A percentile compares a stretch with the other conserved stretches of the same genome.
These are phyloP conservation scores for Rhineura floridana DNA, from an alignment of 2,113 vertebrate species.

Conservation along the genomic window DNA sequence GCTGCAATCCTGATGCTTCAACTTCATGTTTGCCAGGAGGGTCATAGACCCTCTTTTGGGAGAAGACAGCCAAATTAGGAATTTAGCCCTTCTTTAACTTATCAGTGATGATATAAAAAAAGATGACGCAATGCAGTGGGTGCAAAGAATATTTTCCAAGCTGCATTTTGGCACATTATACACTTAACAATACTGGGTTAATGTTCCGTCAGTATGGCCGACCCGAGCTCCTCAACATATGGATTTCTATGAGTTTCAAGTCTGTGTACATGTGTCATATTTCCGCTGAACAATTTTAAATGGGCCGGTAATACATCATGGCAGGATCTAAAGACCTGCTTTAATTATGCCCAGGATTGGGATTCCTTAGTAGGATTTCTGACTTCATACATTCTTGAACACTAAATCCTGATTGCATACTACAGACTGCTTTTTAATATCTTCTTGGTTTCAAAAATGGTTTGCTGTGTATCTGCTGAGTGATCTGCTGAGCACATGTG, in stretches of 20 bases:
- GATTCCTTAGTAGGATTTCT: neutral
- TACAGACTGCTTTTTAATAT: neutral
- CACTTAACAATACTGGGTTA: neutral
- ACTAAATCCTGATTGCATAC: neutral
- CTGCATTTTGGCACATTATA: neutral
- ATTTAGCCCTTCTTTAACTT: too few relatives aligned
- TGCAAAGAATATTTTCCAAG: neutral
- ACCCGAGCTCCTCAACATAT: neutral
- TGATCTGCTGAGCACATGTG: neutral
- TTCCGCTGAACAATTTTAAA: neutral
- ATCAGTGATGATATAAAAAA: neutral
- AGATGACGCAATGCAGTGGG: neutral
- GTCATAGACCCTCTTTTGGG: too few relatives aligned
- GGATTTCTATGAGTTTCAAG: neutral
- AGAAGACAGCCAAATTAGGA: too few relatives aligned
- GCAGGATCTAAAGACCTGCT: neutral
- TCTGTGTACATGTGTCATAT: neutral
- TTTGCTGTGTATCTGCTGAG: neutral
- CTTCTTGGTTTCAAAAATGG: neutral
- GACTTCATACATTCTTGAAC: neutral
- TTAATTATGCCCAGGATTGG: neutral
- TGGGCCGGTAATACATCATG: neutral
- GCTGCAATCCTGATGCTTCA: too few relatives aligned
- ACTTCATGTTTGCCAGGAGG: too few relatives aligned
- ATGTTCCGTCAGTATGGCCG: neutral